Evolutionary conservation across 2,888 invertebrate species (phyloP), one percentile per base, ranked within the genome.

Genomic region (Tuta absoluta): DNA sequence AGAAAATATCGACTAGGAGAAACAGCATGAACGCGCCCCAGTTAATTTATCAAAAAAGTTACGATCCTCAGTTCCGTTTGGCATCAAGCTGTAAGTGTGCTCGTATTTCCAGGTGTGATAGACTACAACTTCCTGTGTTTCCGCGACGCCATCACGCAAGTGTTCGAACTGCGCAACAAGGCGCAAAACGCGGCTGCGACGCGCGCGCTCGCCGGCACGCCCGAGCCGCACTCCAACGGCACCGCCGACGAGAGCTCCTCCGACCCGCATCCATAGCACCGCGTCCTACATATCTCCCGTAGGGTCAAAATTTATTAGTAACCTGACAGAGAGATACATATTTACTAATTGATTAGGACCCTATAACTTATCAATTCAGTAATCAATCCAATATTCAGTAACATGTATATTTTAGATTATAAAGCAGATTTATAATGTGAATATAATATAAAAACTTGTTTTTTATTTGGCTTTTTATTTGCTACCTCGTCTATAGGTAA

Each of bases 121-220:
- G 99, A 99, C 88, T 99, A 99, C 91, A 99, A 99, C 87, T 99
- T 99, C 82, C 93, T 98, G 71, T 98, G 98, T 89, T 99, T 99
- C 87, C 96, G 98, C 48, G 95, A 98, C 84, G 98, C 98, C 17
- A 98, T 99, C 72, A 97, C 98, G 75, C 97, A 98, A 87, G 98
- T 99, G 23, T 98, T 99, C 87, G 98, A 98, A 81, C 84, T 97
- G 63, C 93, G 96, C 60, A 95, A 95, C 76, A 96, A 96, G 85
- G 93, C 93, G 67, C 93, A 94, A 73, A 93, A 93, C 67, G 78
- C 80, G 8, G 66, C 74, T 17, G 78, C 80, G 8, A 65, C 74
- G 19, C 80, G 84, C 68, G 77, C 76, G 17, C 71, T 75, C 19
- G 78, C 84, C 0, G 82, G 75, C 12, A 85, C 81, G 12, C 82